Conservation (phyloP, 2,113 vertebrate species). For the Bufo bufo region DNA sequence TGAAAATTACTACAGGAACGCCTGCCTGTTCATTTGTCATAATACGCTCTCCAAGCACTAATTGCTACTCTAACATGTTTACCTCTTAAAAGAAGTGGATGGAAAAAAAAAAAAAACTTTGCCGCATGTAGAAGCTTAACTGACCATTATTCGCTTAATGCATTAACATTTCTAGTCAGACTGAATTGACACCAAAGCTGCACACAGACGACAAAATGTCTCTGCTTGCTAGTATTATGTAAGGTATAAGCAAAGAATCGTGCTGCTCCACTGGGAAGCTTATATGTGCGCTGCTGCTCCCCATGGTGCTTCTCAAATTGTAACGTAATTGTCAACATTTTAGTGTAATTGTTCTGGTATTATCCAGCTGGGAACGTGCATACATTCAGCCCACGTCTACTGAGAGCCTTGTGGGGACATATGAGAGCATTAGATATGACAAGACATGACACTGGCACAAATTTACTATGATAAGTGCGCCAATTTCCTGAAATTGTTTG, state of each 20-base stretch:
- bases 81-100: constrained; percentile 12
- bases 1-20: constrained; percentile 22
- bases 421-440: background rate
- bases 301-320: background rate
- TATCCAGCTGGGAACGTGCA: background rate
- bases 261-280: background rate
- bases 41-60: constrained; percentile 37
- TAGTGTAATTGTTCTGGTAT: constrained; percentile 4
- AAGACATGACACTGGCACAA: background rate
- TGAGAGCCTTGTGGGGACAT: background rate
- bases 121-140: background rate
- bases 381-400: background rate
- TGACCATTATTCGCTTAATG: constrained; percentile 24
- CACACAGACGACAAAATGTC: constrained; percentile 19
- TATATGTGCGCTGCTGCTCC: background rate
- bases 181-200: constrained; percentile 3
- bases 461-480: too few species aligned
- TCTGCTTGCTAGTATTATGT: background rate
- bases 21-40: constrained; percentile 47
- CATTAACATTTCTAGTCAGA: constrained; percentile 13
- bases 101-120: background rate
- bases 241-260: background rate
- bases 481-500: too few species aligned
- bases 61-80: constrained; percentile 44
- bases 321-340: constrained; percentile 9